phyloP scores from a whole-genome alignment of 2,113 vertebrate genomes.

The Chionomys nivalis region DNA sequence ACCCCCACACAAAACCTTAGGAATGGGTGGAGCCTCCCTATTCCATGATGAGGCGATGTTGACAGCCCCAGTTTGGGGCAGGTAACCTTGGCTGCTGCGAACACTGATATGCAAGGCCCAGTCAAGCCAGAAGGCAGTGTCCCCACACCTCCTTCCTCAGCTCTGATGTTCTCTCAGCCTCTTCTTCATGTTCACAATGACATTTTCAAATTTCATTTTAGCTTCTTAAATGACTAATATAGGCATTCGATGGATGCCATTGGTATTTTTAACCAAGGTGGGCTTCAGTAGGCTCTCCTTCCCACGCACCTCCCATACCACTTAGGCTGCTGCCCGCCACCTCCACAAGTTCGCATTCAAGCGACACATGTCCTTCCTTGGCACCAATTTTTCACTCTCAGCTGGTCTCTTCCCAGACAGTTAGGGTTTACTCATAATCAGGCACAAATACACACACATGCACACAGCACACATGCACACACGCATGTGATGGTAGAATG shows the following conservation, averaged over 20 bases:
- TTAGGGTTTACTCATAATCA: background rate
- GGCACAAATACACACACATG: background rate
- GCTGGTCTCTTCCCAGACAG: background rate
- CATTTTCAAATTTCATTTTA: background rate
- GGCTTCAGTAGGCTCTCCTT: background rate
- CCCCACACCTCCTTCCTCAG: background rate
- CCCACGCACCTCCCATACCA: background rate
- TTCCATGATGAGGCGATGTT: background rate
- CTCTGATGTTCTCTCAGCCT: background rate
- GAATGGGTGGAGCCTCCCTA: accelerated
- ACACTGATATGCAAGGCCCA: too few relatives aligned
- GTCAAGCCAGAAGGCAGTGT: background rate
- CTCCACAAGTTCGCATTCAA: background rate
- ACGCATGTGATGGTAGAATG: background rate
- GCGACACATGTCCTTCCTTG: background rate
- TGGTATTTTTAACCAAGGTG: background rate
- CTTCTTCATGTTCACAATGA: background rate
- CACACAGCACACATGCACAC: background rate
- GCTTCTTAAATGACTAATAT: background rate
- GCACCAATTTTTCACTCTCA: background rate
- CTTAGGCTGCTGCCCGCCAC: background rate
- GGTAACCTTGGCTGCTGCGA: background rate
- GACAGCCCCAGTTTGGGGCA: background rate
- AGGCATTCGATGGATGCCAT: background rate
- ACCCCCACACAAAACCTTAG: background rate